A percentile compares a stretch with the other conserved stretches of the same genome.
Conservation (phyloP, 2,113 vertebrate genomes). For the Forbesichthys papilliferus region DNA sequence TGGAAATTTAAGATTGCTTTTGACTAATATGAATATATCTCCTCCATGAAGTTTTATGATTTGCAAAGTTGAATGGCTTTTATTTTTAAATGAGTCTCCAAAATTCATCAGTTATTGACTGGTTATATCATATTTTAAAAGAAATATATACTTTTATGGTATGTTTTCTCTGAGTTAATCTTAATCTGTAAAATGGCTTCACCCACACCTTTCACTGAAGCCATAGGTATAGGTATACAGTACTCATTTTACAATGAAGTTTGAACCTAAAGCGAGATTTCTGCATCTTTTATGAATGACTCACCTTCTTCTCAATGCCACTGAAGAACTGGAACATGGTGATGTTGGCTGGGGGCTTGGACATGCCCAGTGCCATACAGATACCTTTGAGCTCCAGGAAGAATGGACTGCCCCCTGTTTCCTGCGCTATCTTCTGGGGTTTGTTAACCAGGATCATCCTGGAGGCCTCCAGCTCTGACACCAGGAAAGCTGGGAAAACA, state of each 20-base stretch:
- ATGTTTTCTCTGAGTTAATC: no score
- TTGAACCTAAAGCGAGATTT: neutral
- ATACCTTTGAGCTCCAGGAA: conserved; percentile 96
- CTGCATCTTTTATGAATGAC: neutral
- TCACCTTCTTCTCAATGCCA: conserved; percentile 97
- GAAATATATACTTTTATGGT: no score
- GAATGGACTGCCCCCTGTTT: conserved; percentile 85
- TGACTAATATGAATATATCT: no score
- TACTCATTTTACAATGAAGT: neutral
- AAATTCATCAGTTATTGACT: no score
- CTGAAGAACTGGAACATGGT: conserved; percentile 99
- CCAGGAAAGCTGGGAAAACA: conserved; percentile 86
- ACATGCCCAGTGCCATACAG: conserved; percentile 97
- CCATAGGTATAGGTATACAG: neutral
- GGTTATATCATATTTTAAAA: no score
- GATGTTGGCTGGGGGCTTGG: conserved; percentile 97
- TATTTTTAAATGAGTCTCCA: no score
- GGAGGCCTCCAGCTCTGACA: conserved; percentile 96
- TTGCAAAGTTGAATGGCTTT: no score
- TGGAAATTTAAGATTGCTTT: no score
- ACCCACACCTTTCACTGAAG: neutral
- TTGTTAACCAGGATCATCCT: conserved; percentile 90
- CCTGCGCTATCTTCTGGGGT: conserved; percentile 86
- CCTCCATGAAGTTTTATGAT: no score
- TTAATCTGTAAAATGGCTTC: neutral